Conservation (phyloP, 2,888 invertebrate genomes). For the Mesorhabditis sp. region DNA sequence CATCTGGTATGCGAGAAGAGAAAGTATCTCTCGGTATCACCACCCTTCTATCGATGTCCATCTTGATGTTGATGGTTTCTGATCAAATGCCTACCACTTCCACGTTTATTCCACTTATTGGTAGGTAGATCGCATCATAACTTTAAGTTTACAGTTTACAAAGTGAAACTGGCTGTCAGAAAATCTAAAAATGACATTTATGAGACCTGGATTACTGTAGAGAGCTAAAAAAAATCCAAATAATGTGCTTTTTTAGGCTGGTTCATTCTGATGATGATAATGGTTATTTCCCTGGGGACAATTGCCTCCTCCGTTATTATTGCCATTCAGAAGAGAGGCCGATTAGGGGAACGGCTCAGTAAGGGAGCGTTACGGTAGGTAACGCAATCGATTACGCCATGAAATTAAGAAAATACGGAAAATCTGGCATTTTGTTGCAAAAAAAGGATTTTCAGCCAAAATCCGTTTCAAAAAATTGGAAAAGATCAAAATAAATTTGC, state of each 20-base stretch:
- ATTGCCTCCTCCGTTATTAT: slow-evolving; percentile 62
- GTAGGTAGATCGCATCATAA: slow-evolving; percentile 37
- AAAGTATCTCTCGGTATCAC: slow-evolving; percentile 63
- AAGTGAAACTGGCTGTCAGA: too few relatives aligned
- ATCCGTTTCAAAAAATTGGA: background rate
- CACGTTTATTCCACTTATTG: slow-evolving; percentile 62
- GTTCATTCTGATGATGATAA: slow-evolving; percentile 63
- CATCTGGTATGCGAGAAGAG: slow-evolving; percentile 60
- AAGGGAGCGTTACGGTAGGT: slow-evolving; percentile 35
- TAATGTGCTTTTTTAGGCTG: slow-evolving; percentile 56
- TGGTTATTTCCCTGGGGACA: slow-evolving; percentile 62
- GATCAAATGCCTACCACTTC: slow-evolving; percentile 63
- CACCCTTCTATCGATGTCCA: slow-evolving; percentile 61
- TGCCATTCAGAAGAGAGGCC: slow-evolving; percentile 60
- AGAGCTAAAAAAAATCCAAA: background rate
- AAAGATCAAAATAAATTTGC: background rate
- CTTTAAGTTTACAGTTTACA: too few relatives aligned
- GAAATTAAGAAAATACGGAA: too few relatives aligned
- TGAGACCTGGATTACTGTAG: too few relatives aligned
- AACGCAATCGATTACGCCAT: too few relatives aligned
- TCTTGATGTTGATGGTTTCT: slow-evolving; percentile 62
- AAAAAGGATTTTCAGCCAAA: too few relatives aligned
- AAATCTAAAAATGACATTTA: too few relatives aligned
- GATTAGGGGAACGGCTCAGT: slow-evolving; percentile 50
- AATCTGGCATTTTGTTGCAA: too few relatives aligned